Conservation (phyloP, 2,797 vertebrate genomes). For the Megaceryle alcyon region DNA sequence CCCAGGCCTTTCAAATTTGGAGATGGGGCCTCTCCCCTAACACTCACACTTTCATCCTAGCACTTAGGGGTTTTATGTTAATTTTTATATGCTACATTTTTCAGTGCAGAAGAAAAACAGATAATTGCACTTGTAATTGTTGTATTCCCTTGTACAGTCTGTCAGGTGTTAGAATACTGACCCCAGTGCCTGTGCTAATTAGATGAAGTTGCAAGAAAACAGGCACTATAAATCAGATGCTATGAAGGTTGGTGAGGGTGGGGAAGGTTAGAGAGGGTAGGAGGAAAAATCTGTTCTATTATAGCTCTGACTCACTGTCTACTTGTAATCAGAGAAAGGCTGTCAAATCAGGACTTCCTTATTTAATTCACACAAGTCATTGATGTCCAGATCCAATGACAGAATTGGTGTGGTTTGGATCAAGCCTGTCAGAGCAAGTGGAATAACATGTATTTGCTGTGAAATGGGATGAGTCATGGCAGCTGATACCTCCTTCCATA, state of each 20-base stretch:
- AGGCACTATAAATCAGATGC: conserved; percentile 3
- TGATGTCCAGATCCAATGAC: not conserved
- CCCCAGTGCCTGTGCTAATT: conserved; percentile 33
- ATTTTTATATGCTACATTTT: conserved; percentile 41
- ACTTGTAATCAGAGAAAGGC: conserved; percentile 4
- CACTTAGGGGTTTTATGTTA: not conserved
- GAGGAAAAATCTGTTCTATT: conserved; percentile 45
- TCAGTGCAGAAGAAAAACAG: conserved; percentile 20
- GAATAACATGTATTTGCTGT: not conserved
- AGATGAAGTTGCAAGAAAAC: not conserved
- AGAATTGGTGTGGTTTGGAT: not conserved
- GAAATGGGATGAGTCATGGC: not conserved
- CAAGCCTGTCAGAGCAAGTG: not conserved
- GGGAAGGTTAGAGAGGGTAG: not conserved
- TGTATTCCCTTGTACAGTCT: conserved; percentile 4
- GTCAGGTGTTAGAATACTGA: conserved; percentile 44
- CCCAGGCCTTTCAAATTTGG: not conserved
- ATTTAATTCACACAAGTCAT: conserved; percentile 10
- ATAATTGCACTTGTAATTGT: conserved; percentile 43
- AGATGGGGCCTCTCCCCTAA: not conserved
- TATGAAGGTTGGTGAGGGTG: not conserved
- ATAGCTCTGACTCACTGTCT: conserved; percentile 30
- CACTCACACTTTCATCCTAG: not conserved
- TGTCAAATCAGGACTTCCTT: not conserved
- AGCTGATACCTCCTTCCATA: not conserved